A percentile compares a stretch with the other conserved stretches of the same genome.
phyloP scores from a whole-genome alignment of 1,140 invertebrate species.

The Mamestra configurata region DNA sequence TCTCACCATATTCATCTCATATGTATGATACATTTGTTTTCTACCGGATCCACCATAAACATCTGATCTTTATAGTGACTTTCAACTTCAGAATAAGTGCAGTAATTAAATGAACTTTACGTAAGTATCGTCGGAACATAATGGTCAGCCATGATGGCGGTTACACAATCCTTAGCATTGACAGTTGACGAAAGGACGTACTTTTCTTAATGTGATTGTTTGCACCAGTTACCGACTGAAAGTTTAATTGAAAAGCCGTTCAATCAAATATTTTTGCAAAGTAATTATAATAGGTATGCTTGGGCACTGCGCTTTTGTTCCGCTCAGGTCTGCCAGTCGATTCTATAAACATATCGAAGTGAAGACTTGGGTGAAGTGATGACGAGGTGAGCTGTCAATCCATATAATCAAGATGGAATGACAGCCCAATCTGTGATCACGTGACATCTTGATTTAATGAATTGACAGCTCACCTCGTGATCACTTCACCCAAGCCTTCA shows the following conservation, averaged over 20 bases:
- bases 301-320: not conserved
- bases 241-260: not conserved
- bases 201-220: constrained; percentile 9
- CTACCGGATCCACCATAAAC: not conserved
- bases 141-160: not conserved
- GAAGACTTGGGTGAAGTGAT: too few species aligned
- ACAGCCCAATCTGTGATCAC: too few species aligned
- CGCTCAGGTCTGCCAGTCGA: too few species aligned
- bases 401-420: too few species aligned
- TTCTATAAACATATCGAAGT: too few species aligned
- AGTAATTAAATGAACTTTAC: constrained; percentile 11
- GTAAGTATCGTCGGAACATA: not conserved
- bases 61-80: not conserved
- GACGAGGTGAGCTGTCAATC: too few species aligned
- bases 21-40: too few species aligned
- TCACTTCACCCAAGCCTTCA: too few species aligned
- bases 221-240: not conserved
- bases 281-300: not conserved
- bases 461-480: too few species aligned
- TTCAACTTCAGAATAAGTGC: not conserved
- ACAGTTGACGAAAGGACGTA: constrained; percentile 14
- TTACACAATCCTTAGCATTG: constrained; percentile 19
- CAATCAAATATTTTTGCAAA: not conserved
- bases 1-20: too few species aligned
- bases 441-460: too few species aligned